Percentiles rank a stretch among this genome's conserved stretches.
These are phyloP conservation scores for Microtus ochrogaster DNA, from an alignment of 2,113 vertebrate species.

Conservation along the genomic window DNA sequence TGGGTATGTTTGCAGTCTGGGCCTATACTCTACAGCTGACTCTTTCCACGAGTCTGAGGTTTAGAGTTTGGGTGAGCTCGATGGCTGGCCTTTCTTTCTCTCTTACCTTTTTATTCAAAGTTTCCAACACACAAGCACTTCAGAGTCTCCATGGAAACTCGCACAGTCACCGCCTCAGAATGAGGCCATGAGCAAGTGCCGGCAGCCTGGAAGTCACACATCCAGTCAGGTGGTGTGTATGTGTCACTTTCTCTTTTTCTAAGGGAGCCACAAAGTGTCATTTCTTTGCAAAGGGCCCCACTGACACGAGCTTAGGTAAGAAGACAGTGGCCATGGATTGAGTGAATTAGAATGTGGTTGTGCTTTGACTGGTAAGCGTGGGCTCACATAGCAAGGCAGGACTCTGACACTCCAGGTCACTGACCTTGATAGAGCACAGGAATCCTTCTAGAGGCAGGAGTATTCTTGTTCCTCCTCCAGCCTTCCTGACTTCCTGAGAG, in stretches of 20 bases:
- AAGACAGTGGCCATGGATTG: fast-evolving
- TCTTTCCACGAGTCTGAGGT: constrained; percentile 67
- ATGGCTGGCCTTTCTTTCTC: background rate
- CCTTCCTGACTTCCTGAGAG: background rate
- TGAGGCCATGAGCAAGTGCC: background rate
- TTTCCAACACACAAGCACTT: constrained; percentile 72
- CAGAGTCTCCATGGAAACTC: constrained; percentile 66
- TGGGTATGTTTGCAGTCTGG: constrained; percentile 11
- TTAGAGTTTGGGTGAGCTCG: constrained; percentile 63
- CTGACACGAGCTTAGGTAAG: background rate
- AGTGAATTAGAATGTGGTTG: background rate
- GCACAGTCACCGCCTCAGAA: background rate
- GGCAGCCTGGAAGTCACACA: background rate
- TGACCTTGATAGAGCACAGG: background rate
- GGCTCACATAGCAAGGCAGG: fast-evolving
- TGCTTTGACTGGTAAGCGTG: no score
- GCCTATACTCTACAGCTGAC: background rate
- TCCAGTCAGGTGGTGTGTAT: background rate
- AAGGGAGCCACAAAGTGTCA: background rate
- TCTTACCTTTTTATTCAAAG: constrained; percentile 71
- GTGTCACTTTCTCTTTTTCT: background rate
- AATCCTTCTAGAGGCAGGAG: background rate
- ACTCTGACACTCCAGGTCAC: fast-evolving
- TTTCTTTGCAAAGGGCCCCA: background rate
- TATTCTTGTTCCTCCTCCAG: background rate